Percentiles rank a stretch among this genome's conserved stretches.
Evolutionary conservation across 2,797 vertebrate genomes (phyloP).

Genomic region (Anguilla megastoma): DNA sequence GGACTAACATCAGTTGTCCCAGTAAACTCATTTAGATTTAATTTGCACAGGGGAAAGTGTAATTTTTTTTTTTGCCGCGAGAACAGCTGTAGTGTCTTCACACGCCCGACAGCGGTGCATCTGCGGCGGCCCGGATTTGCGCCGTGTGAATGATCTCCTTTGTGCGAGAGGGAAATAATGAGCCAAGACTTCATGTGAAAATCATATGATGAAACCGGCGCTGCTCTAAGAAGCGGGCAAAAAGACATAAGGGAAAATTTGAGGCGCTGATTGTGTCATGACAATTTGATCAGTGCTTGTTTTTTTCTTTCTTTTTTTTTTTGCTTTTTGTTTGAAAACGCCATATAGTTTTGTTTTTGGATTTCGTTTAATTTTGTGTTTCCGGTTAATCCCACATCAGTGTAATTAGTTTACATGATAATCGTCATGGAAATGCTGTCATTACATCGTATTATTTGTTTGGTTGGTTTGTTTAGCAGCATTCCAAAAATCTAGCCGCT

Average conservation of each 20-base stretch:
- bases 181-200: conserved; percentile 59
- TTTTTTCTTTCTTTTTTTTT: conserved; percentile 22
- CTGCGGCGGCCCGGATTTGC: conserved; percentile 4
- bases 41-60: background rate
- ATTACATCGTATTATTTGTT: background rate
- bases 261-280: conserved; percentile 2
- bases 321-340: background rate
- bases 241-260: background rate
- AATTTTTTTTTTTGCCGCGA: conserved; percentile 4
- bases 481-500: background rate
- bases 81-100: conserved; percentile 10
- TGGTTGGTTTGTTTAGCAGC: background rate
- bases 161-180: conserved; percentile 47
- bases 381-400: background rate
- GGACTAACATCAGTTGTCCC: background rate
- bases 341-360: background rate
- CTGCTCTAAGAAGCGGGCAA: conserved; percentile 21
- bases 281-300: background rate
- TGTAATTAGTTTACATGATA: conserved; percentile 4
- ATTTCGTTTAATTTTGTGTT: background rate
- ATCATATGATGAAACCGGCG: conserved; percentile 60
- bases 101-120: conserved; percentile 17
- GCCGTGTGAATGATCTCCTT: conserved; percentile 51
- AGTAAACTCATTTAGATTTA: conserved; percentile 13
- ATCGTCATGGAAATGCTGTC: background rate